These are phyloP conservation scores for Phyllotis vaccarum DNA, from an alignment of 2,797 vertebrate genomes.

Conservation along the genomic window DNA sequence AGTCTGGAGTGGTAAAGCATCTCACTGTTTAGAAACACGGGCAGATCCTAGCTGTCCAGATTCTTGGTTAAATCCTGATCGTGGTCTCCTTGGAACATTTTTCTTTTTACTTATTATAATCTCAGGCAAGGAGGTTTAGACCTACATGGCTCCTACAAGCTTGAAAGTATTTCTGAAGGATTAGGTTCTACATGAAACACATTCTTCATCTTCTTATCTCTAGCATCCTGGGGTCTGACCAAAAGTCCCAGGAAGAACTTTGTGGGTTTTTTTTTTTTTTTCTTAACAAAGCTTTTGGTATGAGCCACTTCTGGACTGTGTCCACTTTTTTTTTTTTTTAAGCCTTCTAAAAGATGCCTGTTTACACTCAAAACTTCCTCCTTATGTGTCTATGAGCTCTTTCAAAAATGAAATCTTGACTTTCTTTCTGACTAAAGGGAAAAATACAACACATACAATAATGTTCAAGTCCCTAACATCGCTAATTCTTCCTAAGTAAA, in stretches of 20 bases:
- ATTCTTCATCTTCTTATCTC: constrained; percentile 62
- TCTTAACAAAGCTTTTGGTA: neutral
- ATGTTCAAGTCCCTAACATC: neutral
- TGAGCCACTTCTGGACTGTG: neutral
- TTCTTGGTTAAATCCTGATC: constrained; percentile 19
- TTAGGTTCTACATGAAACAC: constrained; percentile 14
- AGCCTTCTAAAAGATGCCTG: neutral
- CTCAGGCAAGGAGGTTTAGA: constrained; percentile 36
- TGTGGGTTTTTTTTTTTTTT: neutral
- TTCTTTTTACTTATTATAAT: constrained; percentile 28
- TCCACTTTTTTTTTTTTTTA: neutral
- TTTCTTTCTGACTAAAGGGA: neutral
- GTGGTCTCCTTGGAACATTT: constrained; percentile 8
- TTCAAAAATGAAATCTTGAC: neutral
- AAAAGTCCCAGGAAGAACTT: neutral
- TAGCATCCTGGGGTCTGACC: neutral
- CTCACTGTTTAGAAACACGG: neutral
- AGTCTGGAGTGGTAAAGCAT: neutral
- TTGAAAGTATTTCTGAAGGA: constrained; percentile 56
- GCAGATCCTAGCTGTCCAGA: neutral
- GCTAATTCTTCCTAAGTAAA: neutral
- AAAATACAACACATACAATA: neutral
- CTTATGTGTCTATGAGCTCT: neutral
- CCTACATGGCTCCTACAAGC: constrained; percentile 34
- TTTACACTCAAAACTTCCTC: constrained; percentile 11